Evolutionary conservation across 2,888 invertebrate genomes (phyloP), one percentile per base, ranked within the genome.

Genomic region (Antitype chi): DNA sequence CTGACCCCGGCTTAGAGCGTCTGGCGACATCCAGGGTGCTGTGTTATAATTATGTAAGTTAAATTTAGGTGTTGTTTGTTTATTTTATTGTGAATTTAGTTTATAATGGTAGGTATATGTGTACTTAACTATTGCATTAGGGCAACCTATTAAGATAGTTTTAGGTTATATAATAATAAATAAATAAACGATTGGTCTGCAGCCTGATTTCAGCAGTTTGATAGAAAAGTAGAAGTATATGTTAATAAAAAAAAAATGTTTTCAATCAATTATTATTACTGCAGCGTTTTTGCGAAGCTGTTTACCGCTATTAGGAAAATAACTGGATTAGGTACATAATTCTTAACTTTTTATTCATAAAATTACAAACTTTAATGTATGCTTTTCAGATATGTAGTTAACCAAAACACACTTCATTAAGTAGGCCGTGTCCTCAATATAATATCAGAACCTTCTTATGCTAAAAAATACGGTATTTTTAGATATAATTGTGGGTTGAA

Each of bases 401-500:
- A 9, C 20, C 20, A 28, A 20, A 60, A 32, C 9, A 28, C 4
- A 9, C 59, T 28, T 17, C 28, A n/a, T 55, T n/a, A 15, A 20
- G 47, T 49, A 15, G 13, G 8, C 15, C 7, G 20, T 15, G 13
- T 47, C 17, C 17, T 52, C 38, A 60, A 25, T 49, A 55, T 17
- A 57, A 17, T 23, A 66, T n/a, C 20, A 20, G 20, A 43, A 43
- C 11, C 28, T 43, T 60, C 17, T 67, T n/a, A 4, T n/a, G 13
- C 43, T 0, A 53, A 80, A 52, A 57, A 57, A 28, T 25, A 23
- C 47, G 32, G 1, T 71, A 38, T 62, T 80, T 60, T 62, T 60
- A 55, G 23, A 53, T 20, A 28, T 52, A 59, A 38, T 38, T 53
- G 15, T 49, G 32, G 47, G 60, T 23, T 69, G 25, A 78, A 72